A percentile compares a stretch with the other conserved stretches of the same genome.
These are phyloP conservation scores for Apamea epomidion DNA, from an alignment of 2,888 invertebrate genomes.

Conservation along the genomic window DNA sequence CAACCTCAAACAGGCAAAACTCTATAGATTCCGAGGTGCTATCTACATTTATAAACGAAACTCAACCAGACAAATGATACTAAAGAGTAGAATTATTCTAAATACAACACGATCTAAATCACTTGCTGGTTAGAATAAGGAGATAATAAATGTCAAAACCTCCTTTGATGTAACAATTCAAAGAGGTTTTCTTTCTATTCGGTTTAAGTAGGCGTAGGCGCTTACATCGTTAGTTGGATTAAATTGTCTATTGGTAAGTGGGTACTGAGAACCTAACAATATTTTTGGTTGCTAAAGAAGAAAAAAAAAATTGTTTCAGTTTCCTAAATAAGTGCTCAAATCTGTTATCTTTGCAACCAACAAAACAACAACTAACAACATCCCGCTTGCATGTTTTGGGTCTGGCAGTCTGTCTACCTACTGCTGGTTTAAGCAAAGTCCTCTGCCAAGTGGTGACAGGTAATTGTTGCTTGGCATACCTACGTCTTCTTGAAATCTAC, in stretches of 20 bases:
- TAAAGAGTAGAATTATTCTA: conserved; percentile 29
- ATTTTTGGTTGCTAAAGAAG: neutral
- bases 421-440: neutral
- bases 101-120: conserved; percentile 47
- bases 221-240: neutral
- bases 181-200: conserved; percentile 34
- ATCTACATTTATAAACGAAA: neutral
- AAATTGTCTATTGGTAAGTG: neutral
- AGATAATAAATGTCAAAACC: conserved; percentile 44
- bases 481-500: neutral
- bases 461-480: neutral
- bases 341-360: neutral
- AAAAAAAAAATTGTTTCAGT: neutral
- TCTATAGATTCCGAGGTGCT: neutral
- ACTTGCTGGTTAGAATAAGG: conserved; percentile 40
- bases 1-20: neutral
- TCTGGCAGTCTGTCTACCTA: neutral
- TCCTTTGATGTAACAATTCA: conserved; percentile 47
- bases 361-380: neutral
- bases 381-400: neutral
- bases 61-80: neutral
- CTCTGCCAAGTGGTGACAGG: neutral
- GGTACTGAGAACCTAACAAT: conserved; percentile 2
- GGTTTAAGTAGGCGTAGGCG: neutral
- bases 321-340: neutral